Conservation (phyloP, 2,888 invertebrate genomes). For the Apamea sordens region DNA sequence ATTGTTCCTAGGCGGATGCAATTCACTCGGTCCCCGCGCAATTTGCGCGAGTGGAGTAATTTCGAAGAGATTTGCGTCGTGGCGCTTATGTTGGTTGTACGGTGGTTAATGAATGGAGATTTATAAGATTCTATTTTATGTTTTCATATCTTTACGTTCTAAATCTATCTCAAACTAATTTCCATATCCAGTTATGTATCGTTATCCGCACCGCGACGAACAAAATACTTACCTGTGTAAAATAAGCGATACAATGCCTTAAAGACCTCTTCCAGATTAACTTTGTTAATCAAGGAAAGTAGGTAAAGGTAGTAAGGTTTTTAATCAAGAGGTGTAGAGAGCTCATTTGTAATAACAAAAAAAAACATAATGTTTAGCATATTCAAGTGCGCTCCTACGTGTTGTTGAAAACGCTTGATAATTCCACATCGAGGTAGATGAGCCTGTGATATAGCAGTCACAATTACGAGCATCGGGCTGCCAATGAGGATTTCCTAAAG, state of each 20-base stretch:
- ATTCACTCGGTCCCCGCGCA: conserved; percentile 88
- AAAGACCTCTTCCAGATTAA: conserved; percentile 28
- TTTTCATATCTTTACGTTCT: conserved; percentile 2
- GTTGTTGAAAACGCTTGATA: conserved; percentile 3
- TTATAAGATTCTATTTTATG: conserved; percentile 37
- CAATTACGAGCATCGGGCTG: conserved; percentile 33
- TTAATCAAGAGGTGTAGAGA: conserved; percentile 38
- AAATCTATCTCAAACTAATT: conserved; percentile 1
- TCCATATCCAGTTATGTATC: background rate
- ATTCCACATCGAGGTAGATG: background rate
- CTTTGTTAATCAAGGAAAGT: conserved; percentile 38
- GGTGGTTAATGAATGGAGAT: conserved; percentile 73
- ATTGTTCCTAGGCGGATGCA: conserved; percentile 89
- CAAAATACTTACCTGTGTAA: conserved; percentile 13
- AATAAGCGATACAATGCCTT: conserved; percentile 15
- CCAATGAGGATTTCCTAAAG: conserved; percentile 53
- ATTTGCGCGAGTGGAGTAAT: conserved; percentile 88
- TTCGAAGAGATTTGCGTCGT: conserved; percentile 84
- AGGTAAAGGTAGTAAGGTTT: conserved; percentile 34
- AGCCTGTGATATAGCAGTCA: conserved; percentile 2
- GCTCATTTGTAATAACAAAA: conserved; percentile 41
- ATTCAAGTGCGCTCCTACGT: background rate
- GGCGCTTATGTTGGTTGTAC: conserved; percentile 60
- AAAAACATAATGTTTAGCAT: background rate
- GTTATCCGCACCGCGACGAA: background rate